phyloP scores from a whole-genome alignment of 2,888 invertebrate species.

The Metopia argyrocephala region DNA sequence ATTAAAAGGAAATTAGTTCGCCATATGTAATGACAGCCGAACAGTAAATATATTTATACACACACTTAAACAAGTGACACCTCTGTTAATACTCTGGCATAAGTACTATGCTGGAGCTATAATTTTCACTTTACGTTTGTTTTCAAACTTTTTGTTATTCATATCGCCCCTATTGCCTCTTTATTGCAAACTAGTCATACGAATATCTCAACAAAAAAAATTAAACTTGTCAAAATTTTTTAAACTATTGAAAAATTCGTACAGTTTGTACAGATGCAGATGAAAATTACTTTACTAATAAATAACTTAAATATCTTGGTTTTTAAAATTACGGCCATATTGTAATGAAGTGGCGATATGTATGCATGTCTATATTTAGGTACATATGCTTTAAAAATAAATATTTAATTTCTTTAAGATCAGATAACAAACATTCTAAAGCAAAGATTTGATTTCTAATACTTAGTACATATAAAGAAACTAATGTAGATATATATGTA shows the following conservation, averaged over 20 bases:
- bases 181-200: no score
- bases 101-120: constrained; percentile 33
- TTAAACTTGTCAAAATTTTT: no score
- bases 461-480: not conserved
- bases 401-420: constrained; percentile 42
- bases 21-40: constrained; percentile 54
- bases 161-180: no score
- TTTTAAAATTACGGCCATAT: no score
- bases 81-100: constrained; percentile 11
- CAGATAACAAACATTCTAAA: constrained; percentile 44
- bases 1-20: constrained; percentile 63
- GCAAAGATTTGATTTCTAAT: constrained; percentile 24
- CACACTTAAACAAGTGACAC: constrained; percentile 40
- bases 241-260: no score
- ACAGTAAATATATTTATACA: constrained; percentile 1
- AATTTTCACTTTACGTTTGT: constrained; percentile 38
- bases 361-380: no score
- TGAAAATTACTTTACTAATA: no score
- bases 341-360: no score
- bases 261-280: no score
- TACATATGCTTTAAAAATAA: constrained; percentile 11
- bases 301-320: no score
- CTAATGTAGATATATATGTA: not conserved
- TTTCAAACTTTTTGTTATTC: no score
- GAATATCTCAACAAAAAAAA: no score